phyloP scores from a whole-genome alignment of 2,113 vertebrate genomes.

The Periophthalmus modestus region DNA sequence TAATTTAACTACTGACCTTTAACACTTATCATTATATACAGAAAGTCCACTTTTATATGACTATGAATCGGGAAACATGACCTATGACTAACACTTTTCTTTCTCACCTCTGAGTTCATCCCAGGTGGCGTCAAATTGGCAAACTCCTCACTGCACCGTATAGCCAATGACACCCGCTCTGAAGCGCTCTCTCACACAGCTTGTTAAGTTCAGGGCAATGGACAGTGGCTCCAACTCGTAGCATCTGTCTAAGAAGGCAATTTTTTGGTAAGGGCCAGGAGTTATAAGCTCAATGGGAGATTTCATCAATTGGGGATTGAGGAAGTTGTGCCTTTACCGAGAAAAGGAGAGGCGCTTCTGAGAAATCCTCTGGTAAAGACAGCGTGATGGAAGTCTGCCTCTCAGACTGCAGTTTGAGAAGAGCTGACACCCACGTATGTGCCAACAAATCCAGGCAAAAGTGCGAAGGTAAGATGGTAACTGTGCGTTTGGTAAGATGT shows the following conservation, averaged over 20 bases:
- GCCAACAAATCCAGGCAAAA: background rate
- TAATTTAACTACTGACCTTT: background rate
- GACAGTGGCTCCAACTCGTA: background rate
- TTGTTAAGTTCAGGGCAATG: slow-evolving; percentile 27
- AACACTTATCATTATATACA: no score
- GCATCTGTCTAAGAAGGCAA: slow-evolving; percentile 2
- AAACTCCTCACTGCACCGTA: slow-evolving; percentile 11
- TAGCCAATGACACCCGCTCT: slow-evolving; percentile 10
- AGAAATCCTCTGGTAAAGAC: background rate
- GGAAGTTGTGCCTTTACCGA: background rate
- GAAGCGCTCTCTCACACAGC: slow-evolving; percentile 11
- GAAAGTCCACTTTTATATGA: background rate
- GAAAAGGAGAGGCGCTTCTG: background rate
- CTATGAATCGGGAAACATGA: background rate
- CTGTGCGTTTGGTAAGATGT: no score
- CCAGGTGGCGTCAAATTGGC: slow-evolving; percentile 16
- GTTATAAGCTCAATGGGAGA: slow-evolving; percentile 6
- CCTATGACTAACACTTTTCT: background rate
- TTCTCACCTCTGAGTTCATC: background rate
- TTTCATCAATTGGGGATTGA: background rate
- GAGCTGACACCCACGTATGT: background rate
- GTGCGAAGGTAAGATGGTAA: background rate
- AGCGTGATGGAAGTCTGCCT: background rate
- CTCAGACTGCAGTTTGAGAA: background rate
- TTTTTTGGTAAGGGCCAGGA: slow-evolving; percentile 11